Evolutionary conservation across 2,797 vertebrate genomes (phyloP), one percentile per base, ranked within the genome.

Genomic region (Phyllotis vaccarum): DNA sequence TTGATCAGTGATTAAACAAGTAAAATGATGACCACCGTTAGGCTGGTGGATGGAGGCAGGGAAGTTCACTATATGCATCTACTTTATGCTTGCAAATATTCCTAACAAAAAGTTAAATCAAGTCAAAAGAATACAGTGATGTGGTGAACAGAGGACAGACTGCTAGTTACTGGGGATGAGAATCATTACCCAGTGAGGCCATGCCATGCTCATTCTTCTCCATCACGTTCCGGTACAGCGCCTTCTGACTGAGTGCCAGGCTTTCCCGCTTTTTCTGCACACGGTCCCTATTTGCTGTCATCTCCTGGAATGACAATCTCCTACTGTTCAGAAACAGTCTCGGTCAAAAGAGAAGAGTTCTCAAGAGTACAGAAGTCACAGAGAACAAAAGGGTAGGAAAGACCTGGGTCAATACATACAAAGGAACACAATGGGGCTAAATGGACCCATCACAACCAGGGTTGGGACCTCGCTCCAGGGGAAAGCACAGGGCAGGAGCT

Each of bases 301-400:
- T 66, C 7, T 56, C 94, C 97, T 95, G 79, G 49, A 97, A 96
- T 13, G 78, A 97, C 46, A 96, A 85, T 49, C 34, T 93, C 66
- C 52, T 34, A n/a, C 0, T 46, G 21, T 79, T 96, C 80, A 94
- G 40, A 19, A 56, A 89, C 17, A 79, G 64, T 66, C 40, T 74
- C 37, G 29, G 13, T 4, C 49, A 37, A 52, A 90, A 66, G 54
- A 17, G 46, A 9, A 86, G 87, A 24, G 68, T 68, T 34, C 72
- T 24, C n/a, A 31, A 8, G 8, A 10, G 11, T 19, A 68, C n/a
- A 49, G 1, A 80, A 19, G 76, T 6, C 58, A 85, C 21, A 24
- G 60, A 64, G 66, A 74, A 60, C 17, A 78, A 76, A 80, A 27
- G 14, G 16, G 1, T 37, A 1, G 4, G 87, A 5, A 86, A 70